A percentile compares a stretch with the other conserved stretches of the same genome.
These are phyloP conservation scores for Tragelaphus strepsiceros DNA, from an alignment of 2,113 vertebrate species.

Conservation along the genomic window DNA sequence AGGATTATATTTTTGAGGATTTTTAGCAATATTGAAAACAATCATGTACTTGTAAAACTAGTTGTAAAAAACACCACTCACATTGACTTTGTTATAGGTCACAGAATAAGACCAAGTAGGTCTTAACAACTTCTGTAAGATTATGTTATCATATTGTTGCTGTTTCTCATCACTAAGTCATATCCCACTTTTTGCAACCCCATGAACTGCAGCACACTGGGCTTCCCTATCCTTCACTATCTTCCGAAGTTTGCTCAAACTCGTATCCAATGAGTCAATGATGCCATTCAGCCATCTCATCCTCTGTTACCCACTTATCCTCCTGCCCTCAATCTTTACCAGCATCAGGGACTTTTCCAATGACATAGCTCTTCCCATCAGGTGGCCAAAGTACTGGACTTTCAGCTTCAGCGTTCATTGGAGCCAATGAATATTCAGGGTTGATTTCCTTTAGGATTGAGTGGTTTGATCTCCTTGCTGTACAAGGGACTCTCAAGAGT, in stretches of 20 bases:
- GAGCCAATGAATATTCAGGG: neutral
- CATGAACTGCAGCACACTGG: neutral
- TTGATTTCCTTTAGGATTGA: neutral
- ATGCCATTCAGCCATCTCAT: neutral
- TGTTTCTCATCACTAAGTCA: neutral
- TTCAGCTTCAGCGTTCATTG: neutral
- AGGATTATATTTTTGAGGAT: neutral
- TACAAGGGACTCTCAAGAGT: neutral
- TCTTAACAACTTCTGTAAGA: neutral
- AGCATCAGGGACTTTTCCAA: neutral
- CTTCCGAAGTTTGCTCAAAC: neutral
- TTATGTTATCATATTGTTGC: neutral
- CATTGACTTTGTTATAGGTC: neutral
- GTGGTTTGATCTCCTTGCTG: neutral
- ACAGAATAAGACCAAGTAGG: neutral
- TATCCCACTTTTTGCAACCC: neutral
- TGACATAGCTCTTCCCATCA: neutral
- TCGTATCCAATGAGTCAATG: neutral
- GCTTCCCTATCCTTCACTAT: neutral
- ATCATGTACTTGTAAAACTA: neutral
- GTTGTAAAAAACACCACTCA: neutral
- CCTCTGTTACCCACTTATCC: neutral
- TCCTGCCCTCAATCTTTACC: neutral
- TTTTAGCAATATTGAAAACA: neutral
- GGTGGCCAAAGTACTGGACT: neutral